Percentiles rank a stretch among this genome's conserved stretches.
Evolutionary conservation across 2,113 vertebrate species (phyloP).

Genomic region (Odontesthes bonariensis): DNA sequence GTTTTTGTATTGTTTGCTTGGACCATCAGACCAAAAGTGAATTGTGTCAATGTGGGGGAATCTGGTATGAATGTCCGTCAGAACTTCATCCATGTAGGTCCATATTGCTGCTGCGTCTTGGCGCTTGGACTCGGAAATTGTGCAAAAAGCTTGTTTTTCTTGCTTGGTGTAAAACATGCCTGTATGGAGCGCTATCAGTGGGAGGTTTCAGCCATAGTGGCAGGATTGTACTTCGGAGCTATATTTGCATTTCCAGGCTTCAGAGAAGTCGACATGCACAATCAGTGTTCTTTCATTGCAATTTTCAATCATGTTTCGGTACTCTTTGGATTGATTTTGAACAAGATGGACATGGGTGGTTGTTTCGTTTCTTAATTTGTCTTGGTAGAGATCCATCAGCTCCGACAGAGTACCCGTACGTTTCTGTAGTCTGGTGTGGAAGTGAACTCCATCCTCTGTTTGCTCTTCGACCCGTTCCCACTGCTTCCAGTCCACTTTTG

Average conservation of each 20-base stretch:
- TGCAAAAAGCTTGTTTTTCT: background rate
- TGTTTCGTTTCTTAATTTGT: background rate
- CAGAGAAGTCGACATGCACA: background rate
- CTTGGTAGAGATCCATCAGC: background rate
- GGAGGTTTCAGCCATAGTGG: conserved; percentile 3
- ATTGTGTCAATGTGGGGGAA: too few relatives aligned
- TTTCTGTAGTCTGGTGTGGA: too few relatives aligned
- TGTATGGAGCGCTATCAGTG: background rate
- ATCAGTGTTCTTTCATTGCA: background rate
- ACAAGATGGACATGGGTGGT: background rate
- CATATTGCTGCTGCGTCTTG: background rate
- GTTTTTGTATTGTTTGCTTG: too few relatives aligned
- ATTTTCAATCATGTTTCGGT: background rate
- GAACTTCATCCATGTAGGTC: background rate
- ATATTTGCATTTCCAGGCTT: background rate
- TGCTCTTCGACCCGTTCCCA: too few relatives aligned
- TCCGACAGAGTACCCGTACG: background rate
- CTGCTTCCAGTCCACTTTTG: too few relatives aligned
- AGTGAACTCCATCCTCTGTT: too few relatives aligned
- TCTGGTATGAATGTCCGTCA: background rate
- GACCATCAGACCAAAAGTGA: too few relatives aligned
- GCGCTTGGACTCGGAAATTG: background rate
- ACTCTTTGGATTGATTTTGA: background rate
- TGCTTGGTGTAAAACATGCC: conserved; percentile 1
- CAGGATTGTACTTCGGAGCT: background rate